Evolutionary conservation across 2,113 vertebrate genomes (phyloP).

Genomic region (Rana temporaria): DNA sequence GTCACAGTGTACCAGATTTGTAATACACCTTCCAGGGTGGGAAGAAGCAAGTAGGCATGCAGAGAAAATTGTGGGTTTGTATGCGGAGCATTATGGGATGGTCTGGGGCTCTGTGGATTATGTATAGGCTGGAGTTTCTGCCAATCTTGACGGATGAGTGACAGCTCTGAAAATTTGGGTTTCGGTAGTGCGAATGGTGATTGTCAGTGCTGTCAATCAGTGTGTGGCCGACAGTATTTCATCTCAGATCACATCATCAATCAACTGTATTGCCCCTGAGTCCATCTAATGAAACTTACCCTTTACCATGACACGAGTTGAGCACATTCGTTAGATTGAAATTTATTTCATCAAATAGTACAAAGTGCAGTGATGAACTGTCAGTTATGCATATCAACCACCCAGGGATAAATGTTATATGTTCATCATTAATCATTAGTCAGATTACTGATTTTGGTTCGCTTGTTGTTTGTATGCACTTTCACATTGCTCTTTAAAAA

Average conservation of each 20-base stretch:
- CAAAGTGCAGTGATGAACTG: too few relatives aligned
- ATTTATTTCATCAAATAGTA: too few relatives aligned
- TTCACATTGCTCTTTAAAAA: too few relatives aligned
- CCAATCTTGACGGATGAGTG: slow-evolving; percentile 19
- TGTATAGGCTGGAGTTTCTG: slow-evolving; percentile 26
- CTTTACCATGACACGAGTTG: not conserved
- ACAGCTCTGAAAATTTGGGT: slow-evolving; percentile 6
- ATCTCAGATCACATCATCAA: not conserved
- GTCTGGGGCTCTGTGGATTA: slow-evolving; percentile 9
- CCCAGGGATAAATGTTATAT: too few relatives aligned
- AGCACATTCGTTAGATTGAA: too few relatives aligned
- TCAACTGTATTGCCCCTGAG: not conserved
- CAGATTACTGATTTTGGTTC: too few relatives aligned
- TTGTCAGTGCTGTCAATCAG: slow-evolving; percentile 27
- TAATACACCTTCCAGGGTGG: slow-evolving; percentile 6
- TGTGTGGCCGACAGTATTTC: not conserved
- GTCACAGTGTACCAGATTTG: not conserved
- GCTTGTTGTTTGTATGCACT: too few relatives aligned
- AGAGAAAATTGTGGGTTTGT: not conserved
- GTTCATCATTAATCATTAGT: too few relatives aligned
- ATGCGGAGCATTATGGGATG: not conserved
- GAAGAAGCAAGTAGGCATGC: not conserved
- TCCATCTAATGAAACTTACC: not conserved
- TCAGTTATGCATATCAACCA: too few relatives aligned
- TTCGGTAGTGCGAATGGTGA: slow-evolving; percentile 12